These are phyloP conservation scores for Solen grandis DNA, from an alignment of 1,140 invertebrate species.

Conservation along the genomic window DNA sequence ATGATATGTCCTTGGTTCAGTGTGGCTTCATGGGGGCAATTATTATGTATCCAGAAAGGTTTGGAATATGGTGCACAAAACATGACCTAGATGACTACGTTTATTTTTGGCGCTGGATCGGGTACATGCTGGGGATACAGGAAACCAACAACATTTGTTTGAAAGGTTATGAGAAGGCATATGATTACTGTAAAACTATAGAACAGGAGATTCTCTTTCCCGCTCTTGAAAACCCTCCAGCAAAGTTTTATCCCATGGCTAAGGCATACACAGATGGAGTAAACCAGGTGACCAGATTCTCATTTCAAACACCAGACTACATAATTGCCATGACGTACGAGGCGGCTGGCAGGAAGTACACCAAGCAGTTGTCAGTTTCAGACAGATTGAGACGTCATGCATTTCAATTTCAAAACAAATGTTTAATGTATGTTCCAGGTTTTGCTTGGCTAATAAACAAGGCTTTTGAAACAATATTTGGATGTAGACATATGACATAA, in stretches of 20 bases:
- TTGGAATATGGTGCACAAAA: constrained; percentile 83
- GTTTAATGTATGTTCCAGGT: constrained; percentile 14
- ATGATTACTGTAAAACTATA: constrained; percentile 74
- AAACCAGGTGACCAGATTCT: constrained; percentile 23
- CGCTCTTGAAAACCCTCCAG: constrained; percentile 56
- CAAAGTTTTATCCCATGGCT: constrained; percentile 61
- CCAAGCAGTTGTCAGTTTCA: not conserved
- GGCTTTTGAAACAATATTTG: constrained; percentile 11
- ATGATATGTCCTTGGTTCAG: constrained; percentile 90
- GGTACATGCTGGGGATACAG: constrained; percentile 89
- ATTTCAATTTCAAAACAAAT: not conserved
- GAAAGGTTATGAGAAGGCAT: constrained; percentile 80
- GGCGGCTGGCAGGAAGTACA: not conserved
- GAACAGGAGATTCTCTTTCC: constrained; percentile 59
- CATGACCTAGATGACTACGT: constrained; percentile 88
- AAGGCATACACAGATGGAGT: constrained; percentile 58
- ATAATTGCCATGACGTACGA: constrained; percentile 9
- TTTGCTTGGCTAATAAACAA: constrained; percentile 18
- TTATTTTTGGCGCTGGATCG: constrained; percentile 92
- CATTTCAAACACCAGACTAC: not conserved
- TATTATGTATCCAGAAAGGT: constrained; percentile 84
- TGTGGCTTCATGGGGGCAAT: constrained; percentile 89
- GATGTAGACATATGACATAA: constrained; percentile 27
- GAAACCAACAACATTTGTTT: constrained; percentile 87
- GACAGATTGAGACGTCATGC: constrained; percentile 13